Percentiles rank a stretch among this genome's conserved stretches.
These are phyloP conservation scores for Entomobrya proxima DNA, from an alignment of 2,888 invertebrate species.

Conservation along the genomic window DNA sequence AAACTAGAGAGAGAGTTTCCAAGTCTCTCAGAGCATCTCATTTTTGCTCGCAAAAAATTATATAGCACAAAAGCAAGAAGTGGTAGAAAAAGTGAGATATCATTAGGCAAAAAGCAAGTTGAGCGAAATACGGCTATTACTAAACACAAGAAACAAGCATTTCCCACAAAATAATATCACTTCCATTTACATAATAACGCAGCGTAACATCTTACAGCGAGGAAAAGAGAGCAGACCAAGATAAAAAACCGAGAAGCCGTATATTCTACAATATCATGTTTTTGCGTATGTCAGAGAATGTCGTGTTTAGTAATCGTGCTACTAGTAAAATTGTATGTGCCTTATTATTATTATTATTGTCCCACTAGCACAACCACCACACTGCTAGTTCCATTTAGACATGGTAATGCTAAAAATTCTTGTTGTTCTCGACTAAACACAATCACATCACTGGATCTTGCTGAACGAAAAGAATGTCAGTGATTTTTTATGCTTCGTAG, in stretches of 20 bases:
- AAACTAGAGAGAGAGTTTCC: background rate
- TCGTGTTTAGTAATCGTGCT: background rate
- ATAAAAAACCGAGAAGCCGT: constrained; percentile 30
- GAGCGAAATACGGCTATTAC: background rate
- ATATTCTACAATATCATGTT: constrained; percentile 5
- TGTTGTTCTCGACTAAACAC: constrained; percentile 1
- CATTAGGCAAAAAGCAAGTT: constrained; percentile 48
- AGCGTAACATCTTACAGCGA: background rate
- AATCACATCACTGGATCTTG: constrained; percentile 51
- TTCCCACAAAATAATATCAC: constrained; percentile 52
- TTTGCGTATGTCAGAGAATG: background rate
- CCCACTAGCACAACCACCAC: background rate
- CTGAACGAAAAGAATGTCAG: constrained; percentile 59
- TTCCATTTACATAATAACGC: constrained; percentile 62
- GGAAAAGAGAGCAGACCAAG: background rate
- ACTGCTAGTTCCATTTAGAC: background rate
- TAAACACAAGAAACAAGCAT: constrained; percentile 17
- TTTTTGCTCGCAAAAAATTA: constrained; percentile 21
- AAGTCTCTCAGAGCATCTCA: background rate
- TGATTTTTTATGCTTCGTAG: constrained; percentile 65
- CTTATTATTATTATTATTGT: background rate
- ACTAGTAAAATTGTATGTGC: constrained; percentile 1
- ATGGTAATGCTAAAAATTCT: background rate
- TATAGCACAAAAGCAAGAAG: background rate
- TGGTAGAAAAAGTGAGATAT: constrained; percentile 26